Conservation (phyloP, 2,113 vertebrate species). For the Tachuris rubrigastra region DNA sequence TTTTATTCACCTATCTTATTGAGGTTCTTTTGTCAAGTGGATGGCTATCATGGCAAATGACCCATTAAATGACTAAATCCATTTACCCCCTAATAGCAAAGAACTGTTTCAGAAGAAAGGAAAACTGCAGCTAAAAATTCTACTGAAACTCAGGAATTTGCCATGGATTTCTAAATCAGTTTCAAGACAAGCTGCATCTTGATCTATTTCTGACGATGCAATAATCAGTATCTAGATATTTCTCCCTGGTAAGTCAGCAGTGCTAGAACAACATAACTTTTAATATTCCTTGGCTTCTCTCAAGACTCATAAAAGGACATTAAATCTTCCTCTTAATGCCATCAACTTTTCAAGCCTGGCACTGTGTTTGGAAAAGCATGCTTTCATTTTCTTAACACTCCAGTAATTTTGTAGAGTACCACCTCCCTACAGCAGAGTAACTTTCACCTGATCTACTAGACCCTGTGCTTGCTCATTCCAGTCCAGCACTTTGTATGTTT, state of each 20-base stretch:
- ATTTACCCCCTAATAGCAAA: neutral
- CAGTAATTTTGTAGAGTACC: neutral
- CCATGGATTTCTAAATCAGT: neutral
- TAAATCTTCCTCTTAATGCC: neutral
- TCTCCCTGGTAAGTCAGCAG: neutral
- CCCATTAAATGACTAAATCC: neutral
- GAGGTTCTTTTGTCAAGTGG: neutral
- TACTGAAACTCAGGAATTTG: neutral
- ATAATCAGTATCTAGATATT: neutral
- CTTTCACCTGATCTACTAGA: neutral
- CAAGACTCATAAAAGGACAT: neutral
- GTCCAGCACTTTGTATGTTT: neutral
- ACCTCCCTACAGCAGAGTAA: neutral
- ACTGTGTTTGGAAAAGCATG: neutral
- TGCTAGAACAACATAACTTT: neutral
- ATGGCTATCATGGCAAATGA: neutral
- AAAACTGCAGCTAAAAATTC: neutral
- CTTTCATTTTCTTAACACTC: neutral
- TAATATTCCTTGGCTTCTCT: neutral
- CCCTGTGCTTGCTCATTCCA: neutral
- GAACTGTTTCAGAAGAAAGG: neutral
- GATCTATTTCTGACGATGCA: neutral
- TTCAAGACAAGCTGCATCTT: neutral
- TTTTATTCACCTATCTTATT: neutral
- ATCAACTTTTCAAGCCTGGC: neutral